These are phyloP conservation scores for Scaptomyza polygonia DNA, from an alignment of 2,888 invertebrate species.

Conservation along the genomic window DNA sequence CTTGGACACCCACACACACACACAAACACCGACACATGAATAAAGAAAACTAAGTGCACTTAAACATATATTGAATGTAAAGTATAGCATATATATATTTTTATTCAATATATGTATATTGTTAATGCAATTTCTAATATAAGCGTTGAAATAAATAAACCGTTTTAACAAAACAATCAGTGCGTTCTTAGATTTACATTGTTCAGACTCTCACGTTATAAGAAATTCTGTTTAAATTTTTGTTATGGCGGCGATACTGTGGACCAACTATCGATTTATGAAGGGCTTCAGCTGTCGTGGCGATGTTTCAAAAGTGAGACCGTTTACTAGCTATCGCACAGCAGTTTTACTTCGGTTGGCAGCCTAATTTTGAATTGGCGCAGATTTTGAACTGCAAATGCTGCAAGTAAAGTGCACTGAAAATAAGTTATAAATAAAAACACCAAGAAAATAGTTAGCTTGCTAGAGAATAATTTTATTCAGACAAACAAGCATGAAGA, in stretches of 20 bases:
- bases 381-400: background rate
- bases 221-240: background rate
- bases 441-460: background rate
- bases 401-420: background rate
- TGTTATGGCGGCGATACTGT: background rate
- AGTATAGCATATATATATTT: constrained; percentile 46
- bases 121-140: constrained; percentile 74
- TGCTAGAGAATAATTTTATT: constrained; percentile 38
- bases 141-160: constrained; percentile 80
- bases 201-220: background rate
- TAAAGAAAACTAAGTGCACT: constrained; percentile 68
- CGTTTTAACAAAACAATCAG: constrained; percentile 63
- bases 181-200: too few species aligned
- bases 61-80: constrained; percentile 56
- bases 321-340: too few species aligned
- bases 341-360: constrained; percentile 4
- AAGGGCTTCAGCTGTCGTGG: background rate
- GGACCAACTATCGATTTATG: constrained; percentile 16
- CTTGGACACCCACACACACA: constrained; percentile 34
- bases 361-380: background rate
- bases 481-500: constrained; percentile 66
- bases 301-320: constrained; percentile 6
- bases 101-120: constrained; percentile 66
- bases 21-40: constrained; percentile 24
- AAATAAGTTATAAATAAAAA: background rate